These are phyloP conservation scores for Anoncus sp. DNA, from an alignment of 2,888 invertebrate genomes.

Conservation along the genomic window DNA sequence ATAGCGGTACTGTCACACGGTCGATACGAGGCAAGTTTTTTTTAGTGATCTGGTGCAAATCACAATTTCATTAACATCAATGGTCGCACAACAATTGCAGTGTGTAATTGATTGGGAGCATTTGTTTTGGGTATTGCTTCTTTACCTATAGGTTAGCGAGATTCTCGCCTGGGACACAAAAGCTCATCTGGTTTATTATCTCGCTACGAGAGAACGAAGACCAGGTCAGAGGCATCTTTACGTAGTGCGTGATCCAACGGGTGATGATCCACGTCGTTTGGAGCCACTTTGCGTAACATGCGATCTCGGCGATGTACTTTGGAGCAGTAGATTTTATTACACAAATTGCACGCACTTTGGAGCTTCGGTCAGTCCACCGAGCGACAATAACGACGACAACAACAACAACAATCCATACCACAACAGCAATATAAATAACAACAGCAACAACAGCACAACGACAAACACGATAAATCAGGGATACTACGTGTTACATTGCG, in stretches of 20 bases:
- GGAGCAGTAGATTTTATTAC: slow-evolving; percentile 90
- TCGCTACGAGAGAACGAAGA: slow-evolving; percentile 92
- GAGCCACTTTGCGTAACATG: slow-evolving; percentile 95
- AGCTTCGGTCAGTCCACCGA: slow-evolving; percentile 87
- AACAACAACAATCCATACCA: too few species aligned
- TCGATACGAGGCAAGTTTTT: slow-evolving; percentile 90
- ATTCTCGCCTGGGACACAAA: slow-evolving; percentile 94
- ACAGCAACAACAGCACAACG: slow-evolving; percentile 59
- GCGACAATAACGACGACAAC: too few species aligned
- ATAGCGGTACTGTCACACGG: slow-evolving; percentile 95
- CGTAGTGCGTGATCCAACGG: slow-evolving; percentile 91
- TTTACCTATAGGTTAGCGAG: slow-evolving; percentile 83
- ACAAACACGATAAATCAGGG: slow-evolving; percentile 69
- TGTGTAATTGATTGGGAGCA: too few species aligned
- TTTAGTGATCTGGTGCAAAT: too few species aligned
- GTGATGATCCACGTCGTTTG: slow-evolving; percentile 87
- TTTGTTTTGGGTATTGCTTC: too few species aligned
- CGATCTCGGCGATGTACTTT: slow-evolving; percentile 89
- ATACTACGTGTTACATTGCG: slow-evolving; percentile 93
- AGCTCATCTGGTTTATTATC: slow-evolving; percentile 90
- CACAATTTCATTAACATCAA: background rate
- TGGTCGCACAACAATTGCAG: background rate
- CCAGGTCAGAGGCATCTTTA: slow-evolving; percentile 96
- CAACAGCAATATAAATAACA: too few species aligned
- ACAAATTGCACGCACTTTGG: slow-evolving; percentile 95